These are phyloP conservation scores for Crotalus horridus DNA, from an alignment of 2,113 vertebrate species.

Conservation along the genomic window DNA sequence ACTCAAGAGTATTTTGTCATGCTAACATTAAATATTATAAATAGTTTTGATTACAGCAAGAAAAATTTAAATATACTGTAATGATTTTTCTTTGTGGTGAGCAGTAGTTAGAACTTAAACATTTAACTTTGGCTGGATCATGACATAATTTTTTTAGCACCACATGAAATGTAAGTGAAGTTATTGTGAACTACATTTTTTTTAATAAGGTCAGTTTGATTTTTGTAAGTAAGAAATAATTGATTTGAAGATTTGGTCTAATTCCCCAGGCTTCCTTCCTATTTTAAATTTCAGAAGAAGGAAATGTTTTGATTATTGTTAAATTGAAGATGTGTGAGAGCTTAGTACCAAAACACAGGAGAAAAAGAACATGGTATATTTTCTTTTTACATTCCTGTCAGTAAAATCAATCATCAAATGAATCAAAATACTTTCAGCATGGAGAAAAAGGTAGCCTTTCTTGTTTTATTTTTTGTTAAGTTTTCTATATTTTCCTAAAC, in stretches of 20 bases:
- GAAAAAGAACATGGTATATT: conserved; percentile 37
- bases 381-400: conserved; percentile 38
- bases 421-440: conserved; percentile 39
- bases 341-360: conserved; percentile 7
- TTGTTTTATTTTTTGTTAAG: neutral
- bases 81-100: neutral
- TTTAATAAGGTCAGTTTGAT: neutral
- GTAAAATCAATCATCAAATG: conserved; percentile 53
- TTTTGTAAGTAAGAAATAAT: conserved; percentile 26
- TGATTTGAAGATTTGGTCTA: conserved; percentile 5
- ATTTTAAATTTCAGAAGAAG: conserved; percentile 29
- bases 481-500: conserved; percentile 21
- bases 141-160: neutral
- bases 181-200: conserved; percentile 1
- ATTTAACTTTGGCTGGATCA: neutral
- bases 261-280: conserved; percentile 6
- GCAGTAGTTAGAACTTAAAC: neutral
- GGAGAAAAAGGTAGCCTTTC: conserved; percentile 35
- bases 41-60: neutral
- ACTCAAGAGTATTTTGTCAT: neutral
- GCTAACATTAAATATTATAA: neutral
- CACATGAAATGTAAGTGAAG: conserved; percentile 27
- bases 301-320: conserved; percentile 42
- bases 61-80: neutral
- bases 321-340: conserved; percentile 2